phyloP scores from a whole-genome alignment of 2,888 invertebrate genomes.

The Petrolisthes cinctipes region DNA sequence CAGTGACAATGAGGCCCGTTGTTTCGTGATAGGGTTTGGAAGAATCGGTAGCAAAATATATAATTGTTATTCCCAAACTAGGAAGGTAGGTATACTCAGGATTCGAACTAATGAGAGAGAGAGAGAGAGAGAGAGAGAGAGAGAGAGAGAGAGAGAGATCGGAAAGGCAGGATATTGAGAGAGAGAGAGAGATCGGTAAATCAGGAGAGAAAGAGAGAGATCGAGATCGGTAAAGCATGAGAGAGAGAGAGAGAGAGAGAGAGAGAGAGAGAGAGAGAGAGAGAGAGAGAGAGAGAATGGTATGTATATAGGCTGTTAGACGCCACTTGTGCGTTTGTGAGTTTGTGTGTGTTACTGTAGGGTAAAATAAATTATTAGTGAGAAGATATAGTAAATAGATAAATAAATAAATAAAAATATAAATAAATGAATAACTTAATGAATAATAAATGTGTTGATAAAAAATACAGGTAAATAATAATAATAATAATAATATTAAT shows the following conservation, averaged over 20 bases:
- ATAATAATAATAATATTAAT: not conserved
- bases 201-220: not conserved
- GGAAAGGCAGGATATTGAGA: not conserved
- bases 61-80: no score
- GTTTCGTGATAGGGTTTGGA: no score
- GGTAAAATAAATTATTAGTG: no score
- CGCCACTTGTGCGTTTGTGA: no score
- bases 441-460: not conserved
- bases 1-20: no score
- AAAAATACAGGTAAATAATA: not conserved
- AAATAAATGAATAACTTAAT: not conserved
- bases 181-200: not conserved
- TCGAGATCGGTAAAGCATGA: no score
- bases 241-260: slow-evolving; percentile 32
- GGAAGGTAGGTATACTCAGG: no score
- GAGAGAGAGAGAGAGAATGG: slow-evolving; percentile 24
- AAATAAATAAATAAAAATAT: slow-evolving; percentile 8
- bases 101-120: not conserved
- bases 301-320: no score
- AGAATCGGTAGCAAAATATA: no score
- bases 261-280: slow-evolving; percentile 17
- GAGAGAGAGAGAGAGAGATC: slow-evolving; percentile 14
- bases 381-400: not conserved
- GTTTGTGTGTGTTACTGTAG: not conserved
- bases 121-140: slow-evolving; percentile 23